These are phyloP conservation scores for Ophthalmolycus amberensis DNA, from an alignment of 2,113 vertebrate genomes.

Conservation along the genomic window DNA sequence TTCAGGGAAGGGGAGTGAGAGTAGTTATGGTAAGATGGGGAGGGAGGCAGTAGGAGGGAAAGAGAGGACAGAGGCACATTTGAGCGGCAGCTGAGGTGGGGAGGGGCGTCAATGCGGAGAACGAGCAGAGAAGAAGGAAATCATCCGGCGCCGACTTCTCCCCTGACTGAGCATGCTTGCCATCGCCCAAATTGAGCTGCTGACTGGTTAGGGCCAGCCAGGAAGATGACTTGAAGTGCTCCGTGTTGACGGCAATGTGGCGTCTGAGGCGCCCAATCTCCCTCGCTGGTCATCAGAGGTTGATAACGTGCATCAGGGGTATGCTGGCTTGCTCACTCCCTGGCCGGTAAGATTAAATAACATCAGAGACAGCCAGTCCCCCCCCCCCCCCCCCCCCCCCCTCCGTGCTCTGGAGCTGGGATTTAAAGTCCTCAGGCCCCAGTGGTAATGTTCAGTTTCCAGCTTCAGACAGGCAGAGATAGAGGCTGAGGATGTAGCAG, in stretches of 20 bases:
- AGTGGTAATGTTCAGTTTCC: conserved; percentile 60
- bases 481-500: conserved; percentile 28
- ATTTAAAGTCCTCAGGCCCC: conserved; percentile 69
- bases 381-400: too few relatives aligned
- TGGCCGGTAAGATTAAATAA: conserved; percentile 81
- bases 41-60: conserved; percentile 24
- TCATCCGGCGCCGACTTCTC: conserved; percentile 76
- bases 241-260: conserved; percentile 41
- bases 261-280: conserved; percentile 51
- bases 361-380: conserved; percentile 69
- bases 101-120: conserved; percentile 47
- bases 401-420: conserved; percentile 61
- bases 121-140: conserved; percentile 71
- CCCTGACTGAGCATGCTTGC: conserved; percentile 73
- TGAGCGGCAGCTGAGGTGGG: conserved; percentile 61
- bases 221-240: conserved; percentile 58
- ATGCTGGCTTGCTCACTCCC: conserved; percentile 60
- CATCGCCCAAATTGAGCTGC: conserved; percentile 79
- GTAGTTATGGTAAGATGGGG: conserved; percentile 15
- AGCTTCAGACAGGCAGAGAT: conserved; percentile 51
- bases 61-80: conserved; percentile 56
- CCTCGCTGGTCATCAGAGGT: conserved; percentile 73
- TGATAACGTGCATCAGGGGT: conserved; percentile 74
- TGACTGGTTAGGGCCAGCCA: conserved; percentile 63
- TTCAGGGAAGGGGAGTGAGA: conserved; percentile 40